Percentiles rank a stretch among this genome's conserved stretches.
Evolutionary conservation across 2,888 invertebrate species (phyloP).

Genomic region (Andrena hattorfiana): DNA sequence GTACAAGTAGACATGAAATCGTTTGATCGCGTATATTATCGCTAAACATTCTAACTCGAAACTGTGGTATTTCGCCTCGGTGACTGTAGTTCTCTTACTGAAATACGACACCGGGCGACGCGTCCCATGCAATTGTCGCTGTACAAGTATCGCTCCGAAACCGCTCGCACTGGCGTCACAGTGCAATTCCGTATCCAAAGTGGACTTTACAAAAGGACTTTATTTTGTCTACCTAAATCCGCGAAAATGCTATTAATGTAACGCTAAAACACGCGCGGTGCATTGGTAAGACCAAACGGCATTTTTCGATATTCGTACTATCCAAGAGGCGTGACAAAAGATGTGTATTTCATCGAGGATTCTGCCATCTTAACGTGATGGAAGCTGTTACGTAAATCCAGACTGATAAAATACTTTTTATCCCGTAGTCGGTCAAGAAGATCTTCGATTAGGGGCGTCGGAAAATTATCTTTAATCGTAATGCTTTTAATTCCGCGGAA

Average conservation of each 20-base stretch:
- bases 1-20: constrained; percentile 20
- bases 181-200: neutral
- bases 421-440: neutral
- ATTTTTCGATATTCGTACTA: constrained; percentile 15
- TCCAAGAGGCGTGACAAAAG: neutral
- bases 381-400: constrained; percentile 7
- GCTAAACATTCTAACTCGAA: constrained; percentile 27
- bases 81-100: constrained; percentile 12
- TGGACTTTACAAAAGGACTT: neutral
- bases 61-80: constrained; percentile 20
- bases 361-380: constrained; percentile 5
- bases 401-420: constrained; percentile 6
- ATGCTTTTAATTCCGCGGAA: neutral
- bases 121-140: neutral
- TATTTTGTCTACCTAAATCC: neutral
- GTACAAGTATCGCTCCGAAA: constrained; percentile 16
- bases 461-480: constrained; percentile 12
- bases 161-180: constrained; percentile 15
- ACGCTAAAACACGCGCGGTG: constrained; percentile 12
- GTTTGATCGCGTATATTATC: constrained; percentile 12
- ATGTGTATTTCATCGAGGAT: constrained; percentile 2
- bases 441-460: neutral
- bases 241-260: neutral
- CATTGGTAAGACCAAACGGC: constrained; percentile 15
- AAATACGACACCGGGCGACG: constrained; percentile 5